A percentile compares a stretch with the other conserved stretches of the same genome.
Conservation (phyloP, 2,888 invertebrate genomes). For the Escarpia spicata region DNA sequence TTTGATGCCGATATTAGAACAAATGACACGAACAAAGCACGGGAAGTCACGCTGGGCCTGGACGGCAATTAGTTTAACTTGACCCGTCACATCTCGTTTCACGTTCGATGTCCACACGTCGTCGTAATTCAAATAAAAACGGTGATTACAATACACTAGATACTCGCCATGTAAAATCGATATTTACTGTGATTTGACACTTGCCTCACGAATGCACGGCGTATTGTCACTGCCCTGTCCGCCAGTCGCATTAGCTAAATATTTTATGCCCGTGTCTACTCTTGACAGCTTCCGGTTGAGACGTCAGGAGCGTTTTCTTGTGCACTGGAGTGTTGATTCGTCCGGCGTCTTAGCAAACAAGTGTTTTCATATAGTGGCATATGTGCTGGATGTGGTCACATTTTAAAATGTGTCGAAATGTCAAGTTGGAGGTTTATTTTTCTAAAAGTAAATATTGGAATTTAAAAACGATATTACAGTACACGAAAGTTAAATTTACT, state of each 20-base stretch:
- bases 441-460: no score
- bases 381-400: not conserved
- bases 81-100: not conserved
- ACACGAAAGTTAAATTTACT: no score
- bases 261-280: not conserved
- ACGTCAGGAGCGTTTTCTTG: not conserved
- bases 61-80: not conserved
- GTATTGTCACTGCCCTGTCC: not conserved
- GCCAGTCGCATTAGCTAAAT: conserved; percentile 1
- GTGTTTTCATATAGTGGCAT: not conserved
- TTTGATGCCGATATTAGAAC: not conserved
- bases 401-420: not conserved
- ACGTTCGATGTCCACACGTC: not conserved
- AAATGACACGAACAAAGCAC: not conserved
- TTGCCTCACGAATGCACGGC: not conserved
- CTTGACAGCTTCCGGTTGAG: not conserved
- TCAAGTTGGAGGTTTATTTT: not conserved
- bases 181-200: not conserved
- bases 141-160: not conserved
- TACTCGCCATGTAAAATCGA: not conserved
- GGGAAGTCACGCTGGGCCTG: not conserved
- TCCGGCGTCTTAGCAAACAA: not conserved
- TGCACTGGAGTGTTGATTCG: not conserved
- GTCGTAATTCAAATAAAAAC: not conserved
- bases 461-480: no score